Percentiles rank a stretch among this genome's conserved stretches.
phyloP scores from a whole-genome alignment of 2,113 vertebrate species.

The Acrocephalus arundinaceus region DNA sequence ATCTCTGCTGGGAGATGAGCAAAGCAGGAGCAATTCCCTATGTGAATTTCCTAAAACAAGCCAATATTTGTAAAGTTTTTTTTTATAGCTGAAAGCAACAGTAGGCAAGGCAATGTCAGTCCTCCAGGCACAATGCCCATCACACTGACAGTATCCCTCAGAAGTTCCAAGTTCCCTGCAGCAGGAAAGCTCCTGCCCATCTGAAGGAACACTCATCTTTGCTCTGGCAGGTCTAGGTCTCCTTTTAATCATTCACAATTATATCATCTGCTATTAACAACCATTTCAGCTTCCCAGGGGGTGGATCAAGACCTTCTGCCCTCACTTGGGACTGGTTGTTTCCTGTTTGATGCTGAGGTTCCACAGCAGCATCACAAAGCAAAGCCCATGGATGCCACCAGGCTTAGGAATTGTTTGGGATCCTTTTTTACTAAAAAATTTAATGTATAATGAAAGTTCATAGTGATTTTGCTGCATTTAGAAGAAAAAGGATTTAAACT shows the following conservation, averaged over 20 bases:
- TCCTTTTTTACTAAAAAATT: not conserved
- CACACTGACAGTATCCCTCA: not conserved
- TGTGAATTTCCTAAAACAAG: not conserved
- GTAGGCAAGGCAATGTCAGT: not conserved
- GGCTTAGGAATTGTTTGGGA: not conserved
- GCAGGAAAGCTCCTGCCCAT: not conserved
- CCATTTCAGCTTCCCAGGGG: not conserved
- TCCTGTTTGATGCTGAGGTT: not conserved
- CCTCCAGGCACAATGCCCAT: not conserved
- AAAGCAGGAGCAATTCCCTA: not conserved
- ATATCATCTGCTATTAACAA: not conserved
- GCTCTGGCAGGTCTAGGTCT: not conserved
- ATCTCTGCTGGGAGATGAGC: not conserved
- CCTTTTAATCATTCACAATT: not conserved
- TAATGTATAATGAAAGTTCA: not conserved
- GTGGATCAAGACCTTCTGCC: not conserved
- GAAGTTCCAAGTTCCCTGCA: not conserved
- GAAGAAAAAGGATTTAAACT: not conserved
- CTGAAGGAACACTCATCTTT: not conserved
- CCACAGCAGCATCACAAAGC: not conserved
- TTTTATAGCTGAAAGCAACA: not conserved
- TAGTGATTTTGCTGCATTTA: accelerated
- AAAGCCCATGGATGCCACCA: not conserved
- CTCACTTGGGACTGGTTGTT: not conserved
- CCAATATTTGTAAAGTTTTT: not conserved